phyloP scores from a whole-genome alignment of 92 coral and sea anemone species.

The Phenganax stokvisi region DNA sequence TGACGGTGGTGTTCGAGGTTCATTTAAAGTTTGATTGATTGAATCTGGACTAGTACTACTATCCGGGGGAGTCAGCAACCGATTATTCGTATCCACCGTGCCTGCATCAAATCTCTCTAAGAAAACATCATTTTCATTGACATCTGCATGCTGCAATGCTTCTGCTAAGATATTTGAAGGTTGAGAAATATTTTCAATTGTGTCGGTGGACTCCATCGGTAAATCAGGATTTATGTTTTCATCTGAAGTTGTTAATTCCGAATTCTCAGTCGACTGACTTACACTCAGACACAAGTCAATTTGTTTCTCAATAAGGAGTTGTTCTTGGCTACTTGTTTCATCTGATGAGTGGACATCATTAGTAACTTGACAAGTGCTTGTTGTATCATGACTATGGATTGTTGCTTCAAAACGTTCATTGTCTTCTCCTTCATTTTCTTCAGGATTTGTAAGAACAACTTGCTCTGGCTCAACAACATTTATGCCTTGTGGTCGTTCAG shows the following conservation, averaged over 20 bases:
- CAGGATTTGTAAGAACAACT: constrained; percentile 15
- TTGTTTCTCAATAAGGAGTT: constrained; percentile 23
- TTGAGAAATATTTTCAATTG: neutral
- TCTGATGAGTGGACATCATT: constrained; percentile 5
- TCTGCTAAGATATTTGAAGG: neutral
- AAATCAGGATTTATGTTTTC: neutral
- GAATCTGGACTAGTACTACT: constrained; percentile 3
- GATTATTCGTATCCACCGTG: neutral
- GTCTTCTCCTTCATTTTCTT: neutral
- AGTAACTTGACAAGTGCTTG: neutral
- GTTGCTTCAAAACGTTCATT: neutral
- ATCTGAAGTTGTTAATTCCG: neutral
- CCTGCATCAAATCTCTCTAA: neutral
- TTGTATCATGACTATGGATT: neutral
- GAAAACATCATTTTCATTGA: neutral
- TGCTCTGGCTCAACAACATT: constrained; percentile 8
- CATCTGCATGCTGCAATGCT: constrained; percentile 11
- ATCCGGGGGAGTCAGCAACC: neutral
- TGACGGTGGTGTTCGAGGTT: constrained; percentile 10
- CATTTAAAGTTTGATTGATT: neutral
- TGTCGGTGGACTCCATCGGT: neutral
- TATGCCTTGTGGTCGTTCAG: neutral
- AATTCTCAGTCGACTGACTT: constrained; percentile 8
- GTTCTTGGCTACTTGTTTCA: constrained; percentile 3
- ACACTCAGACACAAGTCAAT: constrained; percentile 25